A percentile compares a stretch with the other conserved stretches of the same genome.
Conservation (phyloP, 2,797 vertebrate genomes). For the Lateolabrax maculatus region DNA sequence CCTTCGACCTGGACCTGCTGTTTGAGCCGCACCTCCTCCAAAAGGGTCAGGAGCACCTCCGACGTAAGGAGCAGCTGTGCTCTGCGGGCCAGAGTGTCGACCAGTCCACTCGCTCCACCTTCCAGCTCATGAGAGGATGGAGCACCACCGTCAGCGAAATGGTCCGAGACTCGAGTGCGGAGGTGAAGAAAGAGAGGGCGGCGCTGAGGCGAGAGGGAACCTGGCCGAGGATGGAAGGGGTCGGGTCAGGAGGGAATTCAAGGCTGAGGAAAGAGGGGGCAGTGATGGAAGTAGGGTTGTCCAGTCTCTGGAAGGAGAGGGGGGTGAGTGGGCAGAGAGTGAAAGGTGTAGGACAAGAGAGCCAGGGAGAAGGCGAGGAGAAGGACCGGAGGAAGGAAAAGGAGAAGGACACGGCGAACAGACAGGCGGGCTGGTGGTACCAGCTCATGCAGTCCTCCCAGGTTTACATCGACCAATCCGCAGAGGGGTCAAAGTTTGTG, state of each 20-base stretch:
- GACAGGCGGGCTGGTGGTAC: constrained; percentile 97
- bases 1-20: constrained; percentile 95
- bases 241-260: constrained; percentile 50
- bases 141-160: constrained; percentile 74
- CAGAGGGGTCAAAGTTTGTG: constrained; percentile 88
- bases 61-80: constrained; percentile 93
- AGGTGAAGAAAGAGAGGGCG: constrained; percentile 62
- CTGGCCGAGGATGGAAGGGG: constrained; percentile 78
- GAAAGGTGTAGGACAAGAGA: constrained; percentile 75
- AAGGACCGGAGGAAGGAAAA: constrained; percentile 56
- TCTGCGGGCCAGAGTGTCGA: constrained; percentile 88
- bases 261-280: constrained; percentile 45
- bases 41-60: constrained; percentile 91
- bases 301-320: constrained; percentile 66
- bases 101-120: constrained; percentile 91
- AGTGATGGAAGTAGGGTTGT: constrained; percentile 56
- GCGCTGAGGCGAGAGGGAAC: constrained; percentile 81
- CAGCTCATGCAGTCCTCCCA: constrained; percentile 99
- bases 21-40: constrained; percentile 94
- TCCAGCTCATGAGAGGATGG: constrained; percentile 92
- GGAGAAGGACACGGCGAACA: constrained; percentile 79
- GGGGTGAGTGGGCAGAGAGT: constrained; percentile 64
- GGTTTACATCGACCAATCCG: constrained; percentile 94
- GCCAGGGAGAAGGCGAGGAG: constrained; percentile 59
- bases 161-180: constrained; percentile 71